Evolutionary conservation across 2,888 invertebrate species (phyloP), one percentile per base, ranked within the genome.

Genomic region (Nudaria mundana): DNA sequence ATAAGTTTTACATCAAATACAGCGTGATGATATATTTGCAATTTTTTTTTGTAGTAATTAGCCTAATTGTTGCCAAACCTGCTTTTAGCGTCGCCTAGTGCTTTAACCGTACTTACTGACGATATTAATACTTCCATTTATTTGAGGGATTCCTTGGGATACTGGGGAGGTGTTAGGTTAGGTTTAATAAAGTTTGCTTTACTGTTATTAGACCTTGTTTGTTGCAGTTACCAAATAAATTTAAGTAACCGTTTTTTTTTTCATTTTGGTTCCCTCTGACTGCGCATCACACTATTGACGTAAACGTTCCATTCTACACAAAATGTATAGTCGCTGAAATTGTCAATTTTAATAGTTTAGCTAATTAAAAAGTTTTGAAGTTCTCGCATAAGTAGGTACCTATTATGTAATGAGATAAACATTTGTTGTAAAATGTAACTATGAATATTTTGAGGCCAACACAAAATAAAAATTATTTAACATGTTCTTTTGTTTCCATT

Each of bases 281-380:
- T 42, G 37, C 48, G 56, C 59, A 47, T 48, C 51, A 42, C 37
- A 22, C 38, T 40, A 38, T 35, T 31, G 37, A 31, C 37, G 36
- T 10, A 35, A 8, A 36, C 42, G 36, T 35, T 38, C 30, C 32
- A 35, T 4, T 29, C 25, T 40, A 34, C 34, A 44, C 42, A 41
- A 23, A 35, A 47, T 42, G 37, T 55, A 55, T 57, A 57, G 58
- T 55, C 50, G 80, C 76, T 77, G 75, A 77, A 76, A 75, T 81
- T 80, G 86, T 85, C 86, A 87, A 87, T 86, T 87, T 83, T 76
- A 81, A 83, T 83, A 78, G 69, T 82, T 78, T 85, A 85, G 76
- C 82, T 73, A 77, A 69, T 62, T 63, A 66, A 75, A 20, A 71
- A 61, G 44, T 55, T 77, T 79, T 71, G 64, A 69, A 69, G 66